These are phyloP conservation scores for Plagodis pulveraria DNA, from an alignment of 2,888 invertebrate species.

Conservation along the genomic window DNA sequence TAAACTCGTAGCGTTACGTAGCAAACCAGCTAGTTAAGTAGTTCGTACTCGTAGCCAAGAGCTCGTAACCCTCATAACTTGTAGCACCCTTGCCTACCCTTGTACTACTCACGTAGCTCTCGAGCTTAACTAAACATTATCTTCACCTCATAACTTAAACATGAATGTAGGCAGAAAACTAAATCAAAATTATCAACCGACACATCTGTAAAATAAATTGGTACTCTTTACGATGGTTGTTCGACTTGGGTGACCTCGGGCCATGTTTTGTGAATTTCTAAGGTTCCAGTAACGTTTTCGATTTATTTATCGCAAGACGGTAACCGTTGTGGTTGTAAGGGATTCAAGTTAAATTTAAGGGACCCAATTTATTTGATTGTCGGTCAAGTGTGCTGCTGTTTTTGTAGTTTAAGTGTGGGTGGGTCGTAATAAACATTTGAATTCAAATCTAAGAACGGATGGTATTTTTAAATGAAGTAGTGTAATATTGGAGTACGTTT, in stretches of 20 bases:
- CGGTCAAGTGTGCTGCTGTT: constrained; percentile 37
- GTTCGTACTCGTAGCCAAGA: constrained; percentile 11
- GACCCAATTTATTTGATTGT: constrained; percentile 44
- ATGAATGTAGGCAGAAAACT: constrained; percentile 16
- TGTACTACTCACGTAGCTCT: constrained; percentile 18
- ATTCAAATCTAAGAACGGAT: not conserved
- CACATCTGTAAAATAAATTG: constrained; percentile 27
- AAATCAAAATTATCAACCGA: constrained; percentile 22
- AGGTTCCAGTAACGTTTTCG: constrained; percentile 23
- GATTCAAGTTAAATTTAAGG: constrained; percentile 46
- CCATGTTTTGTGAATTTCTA: constrained; percentile 33
- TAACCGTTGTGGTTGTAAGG: constrained; percentile 31
- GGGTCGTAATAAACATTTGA: not conserved
- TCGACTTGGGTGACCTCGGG: constrained; percentile 32
- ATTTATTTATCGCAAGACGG: constrained; percentile 44
- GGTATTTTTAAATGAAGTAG: too few relatives aligned
- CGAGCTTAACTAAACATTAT: constrained; percentile 22
- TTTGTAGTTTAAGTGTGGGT: constrained; percentile 19
- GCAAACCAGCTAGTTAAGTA: constrained; percentile 9
- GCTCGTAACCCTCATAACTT: constrained; percentile 22
- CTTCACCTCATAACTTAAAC: constrained; percentile 18
- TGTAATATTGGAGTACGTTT: too few relatives aligned
- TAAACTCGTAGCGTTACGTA: not conserved
- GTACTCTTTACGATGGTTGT: constrained; percentile 21
- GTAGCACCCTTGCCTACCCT: constrained; percentile 15